phyloP scores from a whole-genome alignment of 2,888 invertebrate species.

The Mythimna pallens region DNA sequence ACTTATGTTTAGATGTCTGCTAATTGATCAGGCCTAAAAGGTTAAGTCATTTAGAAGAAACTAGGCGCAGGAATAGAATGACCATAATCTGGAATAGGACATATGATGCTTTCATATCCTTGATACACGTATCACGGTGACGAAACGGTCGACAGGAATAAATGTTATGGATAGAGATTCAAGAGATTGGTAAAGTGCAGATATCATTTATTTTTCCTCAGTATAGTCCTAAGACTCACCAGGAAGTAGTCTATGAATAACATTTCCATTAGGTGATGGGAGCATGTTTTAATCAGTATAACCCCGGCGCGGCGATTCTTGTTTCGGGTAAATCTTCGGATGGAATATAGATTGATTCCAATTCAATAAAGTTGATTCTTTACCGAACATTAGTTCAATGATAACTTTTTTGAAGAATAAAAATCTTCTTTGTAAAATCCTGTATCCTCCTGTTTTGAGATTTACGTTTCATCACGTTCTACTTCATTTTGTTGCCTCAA shows the following conservation, averaged over 20 bases:
- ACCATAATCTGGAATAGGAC: not conserved
- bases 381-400: not conserved
- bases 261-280: constrained; percentile 46
- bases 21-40: not conserved
- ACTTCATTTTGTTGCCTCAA: too few relatives aligned
- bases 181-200: not conserved
- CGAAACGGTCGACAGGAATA: not conserved
- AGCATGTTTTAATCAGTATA: constrained; percentile 45
- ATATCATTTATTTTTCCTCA: not conserved
- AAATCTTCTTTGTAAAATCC: too few relatives aligned
- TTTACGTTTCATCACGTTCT: too few relatives aligned
- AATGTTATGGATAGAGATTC: not conserved
- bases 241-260: constrained; percentile 19
- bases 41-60: too few relatives aligned
- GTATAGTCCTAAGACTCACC: not conserved
- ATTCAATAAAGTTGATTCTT: not conserved
- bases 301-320: not conserved
- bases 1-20: too few relatives aligned
- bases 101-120: not conserved
- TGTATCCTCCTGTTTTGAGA: too few relatives aligned
- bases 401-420: not conserved
- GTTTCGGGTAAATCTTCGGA: not conserved
- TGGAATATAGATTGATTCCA: too few relatives aligned
- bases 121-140: too few relatives aligned
- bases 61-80: not conserved